Conservation (phyloP, 2,888 invertebrate genomes). For the Phytoseiulus persimilis region DNA sequence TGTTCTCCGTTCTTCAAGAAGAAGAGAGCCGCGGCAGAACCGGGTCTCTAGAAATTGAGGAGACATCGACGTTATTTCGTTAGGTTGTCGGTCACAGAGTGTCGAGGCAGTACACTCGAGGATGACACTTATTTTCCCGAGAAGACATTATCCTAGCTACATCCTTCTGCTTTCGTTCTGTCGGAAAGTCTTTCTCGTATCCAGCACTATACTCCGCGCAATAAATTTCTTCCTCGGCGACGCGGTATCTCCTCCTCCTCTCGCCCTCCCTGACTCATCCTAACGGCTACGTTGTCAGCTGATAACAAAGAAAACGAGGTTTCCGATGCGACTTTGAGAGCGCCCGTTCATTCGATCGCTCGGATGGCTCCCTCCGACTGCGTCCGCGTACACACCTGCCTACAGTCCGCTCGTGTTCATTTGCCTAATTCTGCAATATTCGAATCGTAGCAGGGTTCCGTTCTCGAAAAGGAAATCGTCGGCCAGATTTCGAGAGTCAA, state of each 20-base stretch:
- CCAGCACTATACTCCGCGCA: background rate
- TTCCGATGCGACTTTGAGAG: background rate
- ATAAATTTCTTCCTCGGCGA: background rate
- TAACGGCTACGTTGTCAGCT: background rate
- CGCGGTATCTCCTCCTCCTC: background rate
- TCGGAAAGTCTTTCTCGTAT: background rate
- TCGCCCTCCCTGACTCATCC: background rate
- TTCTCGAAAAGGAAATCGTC: background rate
- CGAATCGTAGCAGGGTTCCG: background rate
- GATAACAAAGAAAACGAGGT: background rate
- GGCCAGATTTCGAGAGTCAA: background rate
- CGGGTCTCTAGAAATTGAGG: background rate
- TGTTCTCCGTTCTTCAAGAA: too few relatives aligned
- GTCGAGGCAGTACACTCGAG: background rate
- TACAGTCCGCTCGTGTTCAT: background rate
- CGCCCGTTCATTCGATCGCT: background rate
- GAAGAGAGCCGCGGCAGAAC: background rate
- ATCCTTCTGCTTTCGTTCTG: background rate
- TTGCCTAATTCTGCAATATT: background rate
- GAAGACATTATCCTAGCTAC: background rate
- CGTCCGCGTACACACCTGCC: background rate
- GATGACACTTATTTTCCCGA: background rate
- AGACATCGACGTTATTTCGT: background rate
- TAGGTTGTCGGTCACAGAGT: background rate
- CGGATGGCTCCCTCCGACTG: background rate